Percentiles rank a stretch among this genome's conserved stretches.
Conservation (phyloP, 2,113 vertebrate genomes). For the Ceuthmochares aereus region DNA sequence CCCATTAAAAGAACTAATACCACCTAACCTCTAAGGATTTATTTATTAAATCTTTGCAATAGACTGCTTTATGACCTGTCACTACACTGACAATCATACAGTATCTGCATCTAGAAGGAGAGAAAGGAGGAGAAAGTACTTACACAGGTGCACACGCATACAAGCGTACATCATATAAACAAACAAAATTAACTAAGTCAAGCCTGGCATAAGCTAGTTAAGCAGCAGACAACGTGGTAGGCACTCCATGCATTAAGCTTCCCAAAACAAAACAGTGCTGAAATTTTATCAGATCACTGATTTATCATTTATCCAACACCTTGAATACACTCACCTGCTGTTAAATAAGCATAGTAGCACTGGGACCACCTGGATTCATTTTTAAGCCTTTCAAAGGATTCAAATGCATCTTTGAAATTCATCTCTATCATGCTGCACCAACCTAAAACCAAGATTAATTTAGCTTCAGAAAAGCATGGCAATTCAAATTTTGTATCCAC, state of each 20-base stretch:
- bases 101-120: no score
- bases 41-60: not conserved
- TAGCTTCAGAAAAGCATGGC: not conserved
- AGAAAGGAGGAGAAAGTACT: not conserved
- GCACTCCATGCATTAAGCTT: not conserved
- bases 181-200: not conserved
- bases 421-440: constrained; percentile 99
- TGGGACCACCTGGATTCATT: constrained; percentile 98
- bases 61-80: not conserved
- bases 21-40: not conserved
- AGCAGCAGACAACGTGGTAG: not conserved
- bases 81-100: not conserved
- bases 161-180: not conserved
- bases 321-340: constrained; percentile 82
- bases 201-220: not conserved
- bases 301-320: not conserved
- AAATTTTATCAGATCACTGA: not conserved
- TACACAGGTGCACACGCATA: accelerated
- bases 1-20: not conserved
- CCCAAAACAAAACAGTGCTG: not conserved
- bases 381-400: constrained; percentile 93
- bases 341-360: constrained; percentile 97
- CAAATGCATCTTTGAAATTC: constrained; percentile 92
- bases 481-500: not conserved
- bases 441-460: constrained; percentile 76